Evolutionary conservation across 2,797 vertebrate species (phyloP), one percentile per base, ranked within the genome.

Genomic region (Anguilla megastoma): DNA sequence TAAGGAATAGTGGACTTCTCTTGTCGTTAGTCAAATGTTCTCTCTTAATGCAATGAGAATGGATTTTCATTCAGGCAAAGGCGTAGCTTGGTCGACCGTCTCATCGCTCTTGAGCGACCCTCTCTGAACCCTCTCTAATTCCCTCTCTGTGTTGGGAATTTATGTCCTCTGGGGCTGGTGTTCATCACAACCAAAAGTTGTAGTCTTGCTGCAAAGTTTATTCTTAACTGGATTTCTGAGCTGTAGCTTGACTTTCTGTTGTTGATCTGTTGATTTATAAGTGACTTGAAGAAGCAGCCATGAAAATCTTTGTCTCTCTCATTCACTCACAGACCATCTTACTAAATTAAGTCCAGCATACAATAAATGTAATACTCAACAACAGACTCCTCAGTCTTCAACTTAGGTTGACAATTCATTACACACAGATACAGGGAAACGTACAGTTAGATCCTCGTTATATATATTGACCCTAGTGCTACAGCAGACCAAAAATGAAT

Each of bases 171-270:
- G 41, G 41, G 45, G 41, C 79, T 50, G 45, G 7, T 82, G 41
- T 12, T 24, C 45, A 3, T 3, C 16, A 80, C 5, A 41, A 24
- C 54, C 36, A n/a, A 80, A 56, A 36, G 54, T 50, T 60, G 76
- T 16, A 50, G 79, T 45, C 87, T 27, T 52, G 41, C n/a, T 8
- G 41, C n/a, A 9, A 63, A 87, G 87, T 79, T 60, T 50, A 45
- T 74, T 60, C 30, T n/a, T 79, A 45, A 84, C 84, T 69, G 30
- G 27, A 87, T 89, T 58, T 60, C 85, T 8, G 45, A 85, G 66
- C 60, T 80, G 16, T 36, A 48, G 48, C 41, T 36, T n/a, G 86
- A 88, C 87, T 88, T 27, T 91, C 88, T 91, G 52, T 21, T 45
- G 76, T 80, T 24, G 8, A 48, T 50, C 76, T 48, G 60, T 69